Evolutionary conservation across 2,797 vertebrate species (phyloP).

Genomic region (Erethizon dorsatum): DNA sequence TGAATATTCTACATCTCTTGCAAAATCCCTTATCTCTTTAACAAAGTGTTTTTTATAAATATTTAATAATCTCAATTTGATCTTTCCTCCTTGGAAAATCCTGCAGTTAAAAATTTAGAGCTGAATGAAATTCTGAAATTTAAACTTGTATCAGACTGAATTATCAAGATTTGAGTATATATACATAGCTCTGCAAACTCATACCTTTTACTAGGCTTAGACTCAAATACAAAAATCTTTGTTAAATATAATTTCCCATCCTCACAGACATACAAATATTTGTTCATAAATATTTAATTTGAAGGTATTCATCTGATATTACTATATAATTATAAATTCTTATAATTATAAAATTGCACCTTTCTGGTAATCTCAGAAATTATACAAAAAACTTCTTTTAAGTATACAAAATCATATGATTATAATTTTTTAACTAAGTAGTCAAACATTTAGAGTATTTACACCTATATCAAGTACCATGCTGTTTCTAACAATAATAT

Average conservation of each 20-base stretch:
- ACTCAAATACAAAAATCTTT: background rate
- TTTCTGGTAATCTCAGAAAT: constrained; percentile 25
- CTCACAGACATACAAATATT: background rate
- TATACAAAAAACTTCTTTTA: background rate
- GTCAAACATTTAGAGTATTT: background rate
- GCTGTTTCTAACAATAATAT: background rate
- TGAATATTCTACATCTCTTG: background rate
- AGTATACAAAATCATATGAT: background rate
- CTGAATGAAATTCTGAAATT: constrained; percentile 26
- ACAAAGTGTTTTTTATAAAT: background rate
- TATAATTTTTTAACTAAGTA: background rate
- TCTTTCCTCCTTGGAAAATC: background rate
- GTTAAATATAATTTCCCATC: background rate
- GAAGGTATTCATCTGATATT: background rate
- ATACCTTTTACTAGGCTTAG: background rate
- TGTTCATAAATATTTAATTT: constrained; percentile 35
- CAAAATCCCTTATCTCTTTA: background rate
- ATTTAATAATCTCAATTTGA: background rate
- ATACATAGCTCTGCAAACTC: background rate
- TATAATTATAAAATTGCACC: background rate
- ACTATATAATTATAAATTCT: background rate
- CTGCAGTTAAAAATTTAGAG: background rate
- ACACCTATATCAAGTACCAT: background rate
- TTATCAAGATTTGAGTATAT: background rate
- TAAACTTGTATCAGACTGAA: background rate